Conservation (phyloP, 2,797 vertebrate genomes). For the Centroberyx gerrardi region DNA sequence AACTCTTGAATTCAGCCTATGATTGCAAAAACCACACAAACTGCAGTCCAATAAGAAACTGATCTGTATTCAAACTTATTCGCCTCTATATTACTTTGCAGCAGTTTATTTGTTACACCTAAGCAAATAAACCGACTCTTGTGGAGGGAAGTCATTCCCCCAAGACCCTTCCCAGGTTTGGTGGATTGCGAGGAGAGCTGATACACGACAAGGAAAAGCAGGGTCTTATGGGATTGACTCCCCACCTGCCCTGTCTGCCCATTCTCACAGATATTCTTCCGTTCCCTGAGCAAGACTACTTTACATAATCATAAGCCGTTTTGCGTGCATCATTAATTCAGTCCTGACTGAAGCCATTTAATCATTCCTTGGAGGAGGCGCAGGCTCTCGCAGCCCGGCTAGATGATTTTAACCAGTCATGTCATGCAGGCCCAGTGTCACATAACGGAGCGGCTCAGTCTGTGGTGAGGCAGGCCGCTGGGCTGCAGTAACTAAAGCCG, state of each 20-base stretch:
- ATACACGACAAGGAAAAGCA: conserved; percentile 51
- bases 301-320: conserved; percentile 81
- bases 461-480: conserved; percentile 21
- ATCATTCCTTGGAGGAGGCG: conserved; percentile 70
- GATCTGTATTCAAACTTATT: conserved; percentile 28
- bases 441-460: conserved; percentile 48
- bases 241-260: conserved; percentile 62
- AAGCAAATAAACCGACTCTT: conserved; percentile 39
- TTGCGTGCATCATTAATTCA: conserved; percentile 79
- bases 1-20: conserved; percentile 20
- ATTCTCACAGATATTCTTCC: conserved; percentile 54
- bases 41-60: conserved; percentile 44
- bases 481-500: conserved; percentile 31
- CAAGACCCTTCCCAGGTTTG: conserved; percentile 29
- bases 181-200: conserved; percentile 43
- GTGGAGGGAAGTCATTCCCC: conserved; percentile 21
- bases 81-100: conserved; percentile 35
- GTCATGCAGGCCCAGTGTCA: conserved; percentile 57
- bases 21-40: conserved; percentile 54
- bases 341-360: conserved; percentile 74
- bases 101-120: conserved; percentile 47
- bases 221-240: conserved; percentile 50
- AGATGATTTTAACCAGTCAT: conserved; percentile 69
- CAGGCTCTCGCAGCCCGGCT: conserved; percentile 46
- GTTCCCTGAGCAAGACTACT: conserved; percentile 61